Percentiles rank a stretch among this genome's conserved stretches.
phyloP scores from a whole-genome alignment of 2,797 vertebrate genomes.

The Garrulus glandarius region DNA sequence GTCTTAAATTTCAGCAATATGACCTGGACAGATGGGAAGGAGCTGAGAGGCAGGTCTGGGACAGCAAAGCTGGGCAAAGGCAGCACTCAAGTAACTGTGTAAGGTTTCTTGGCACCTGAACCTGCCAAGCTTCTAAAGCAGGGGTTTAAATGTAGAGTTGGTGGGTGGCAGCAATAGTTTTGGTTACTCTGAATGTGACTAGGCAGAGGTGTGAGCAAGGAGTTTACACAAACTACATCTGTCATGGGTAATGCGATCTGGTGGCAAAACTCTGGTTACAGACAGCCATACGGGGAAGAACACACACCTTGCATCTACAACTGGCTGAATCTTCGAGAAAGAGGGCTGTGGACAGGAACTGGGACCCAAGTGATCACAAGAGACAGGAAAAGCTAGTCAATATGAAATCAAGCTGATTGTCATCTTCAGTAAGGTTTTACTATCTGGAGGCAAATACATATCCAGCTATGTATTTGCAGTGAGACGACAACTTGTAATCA shows the following conservation, averaged over 20 bases:
- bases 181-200: background rate
- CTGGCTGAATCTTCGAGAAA: background rate
- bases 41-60: background rate
- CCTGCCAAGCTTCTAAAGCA: background rate
- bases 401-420: background rate
- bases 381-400: background rate
- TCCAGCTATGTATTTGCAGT: background rate
- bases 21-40: background rate
- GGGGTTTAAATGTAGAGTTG: background rate
- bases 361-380: too few relatives aligned
- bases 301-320: background rate
- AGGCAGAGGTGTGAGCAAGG: background rate
- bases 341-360: background rate
- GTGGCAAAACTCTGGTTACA: background rate
- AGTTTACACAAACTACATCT: background rate
- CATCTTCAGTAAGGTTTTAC: background rate
- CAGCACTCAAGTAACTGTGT: background rate
- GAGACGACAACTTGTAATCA: background rate
- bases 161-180: background rate
- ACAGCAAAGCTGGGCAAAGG: background rate
- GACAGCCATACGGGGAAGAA: background rate
- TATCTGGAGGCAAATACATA: background rate
- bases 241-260: background rate
- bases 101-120: background rate
- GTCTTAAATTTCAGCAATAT: background rate